Base-by-base conservation (phyloP, 2,113 vertebrate species). In the Hassar affinis region DNA sequence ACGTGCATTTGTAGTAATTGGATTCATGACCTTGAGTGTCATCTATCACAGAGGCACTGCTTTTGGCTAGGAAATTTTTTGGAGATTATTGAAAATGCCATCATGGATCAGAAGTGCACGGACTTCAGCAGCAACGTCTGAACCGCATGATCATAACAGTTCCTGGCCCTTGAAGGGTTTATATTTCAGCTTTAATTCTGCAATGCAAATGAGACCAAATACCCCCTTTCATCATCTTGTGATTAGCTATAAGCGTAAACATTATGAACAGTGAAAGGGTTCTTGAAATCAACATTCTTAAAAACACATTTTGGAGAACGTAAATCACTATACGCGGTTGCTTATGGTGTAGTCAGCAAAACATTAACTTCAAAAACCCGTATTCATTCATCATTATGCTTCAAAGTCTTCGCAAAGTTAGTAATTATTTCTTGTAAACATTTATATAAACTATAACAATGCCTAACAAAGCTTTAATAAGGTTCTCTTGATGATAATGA, bases 21-120 rank as follows among this genome's bases (percentile, higher is more conserved):
- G 84, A 82, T 88, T 86, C 81, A 49, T 84, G 84, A 83, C 84
- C 87, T 84, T 86, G 47, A 84, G 81, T 69, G 78, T 78, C 66
- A 84, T 79, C 81, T 33, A 62, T 86, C 78, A 78, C 38, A 33
- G 79, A 71, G 62, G 77, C 66, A 35, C 77, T 80, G 81, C 74
- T 68, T 38, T 78, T 68, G 49, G 72, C 61, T 64, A 76, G 47
- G 79, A 68, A 83, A 83, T 83, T 87, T 85, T 87, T 83, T 64
- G 47, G 49, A 84, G 78, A 88, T 84, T 85, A 88, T 52, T 80
- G 61, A 52, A 88, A 85, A 76, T 78, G 84, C 84, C 78, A 78
- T 79, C 85, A 84, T 78, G 27, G 62, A 72, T 80, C 20, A 80
- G 74, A 85, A 84, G 54, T 38, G 83, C 74, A 69, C 78, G 76